These are phyloP conservation scores for Drosophila affinis DNA, from an alignment of 2,888 invertebrate species.

Conservation along the genomic window DNA sequence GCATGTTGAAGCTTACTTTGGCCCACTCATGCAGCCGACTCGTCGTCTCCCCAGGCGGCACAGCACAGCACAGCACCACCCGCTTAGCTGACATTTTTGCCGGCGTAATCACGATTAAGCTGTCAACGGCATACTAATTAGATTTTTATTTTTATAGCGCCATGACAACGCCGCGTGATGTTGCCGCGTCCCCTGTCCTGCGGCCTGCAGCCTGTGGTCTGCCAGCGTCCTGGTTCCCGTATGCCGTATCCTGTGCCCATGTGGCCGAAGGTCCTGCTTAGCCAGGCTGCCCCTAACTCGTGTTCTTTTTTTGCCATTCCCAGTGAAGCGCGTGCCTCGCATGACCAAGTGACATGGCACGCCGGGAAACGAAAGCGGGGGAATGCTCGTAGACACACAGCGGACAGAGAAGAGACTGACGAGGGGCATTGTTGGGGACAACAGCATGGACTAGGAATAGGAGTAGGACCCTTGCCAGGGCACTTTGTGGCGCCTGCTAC, in stretches of 20 bases:
- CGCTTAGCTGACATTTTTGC: slow-evolving; percentile 77
- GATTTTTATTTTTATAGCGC: slow-evolving; percentile 82
- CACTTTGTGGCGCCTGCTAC: slow-evolving; percentile 73
- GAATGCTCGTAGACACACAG: not conserved
- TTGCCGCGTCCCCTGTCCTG: slow-evolving; percentile 37
- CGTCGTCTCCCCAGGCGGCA: not conserved
- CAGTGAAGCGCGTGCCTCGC: slow-evolving; percentile 64
- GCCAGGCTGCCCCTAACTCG: slow-evolving; percentile 32
- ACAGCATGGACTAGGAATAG: slow-evolving; percentile 15
- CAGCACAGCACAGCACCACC: not conserved
- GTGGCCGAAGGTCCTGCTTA: slow-evolving; percentile 40
- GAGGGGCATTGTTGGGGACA: slow-evolving; percentile 5
- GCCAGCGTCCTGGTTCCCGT: slow-evolving; percentile 28
- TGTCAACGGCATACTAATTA: slow-evolving; percentile 84
- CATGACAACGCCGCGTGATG: slow-evolving; percentile 77
- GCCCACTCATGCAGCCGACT: slow-evolving; percentile 3
- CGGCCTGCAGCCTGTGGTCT: slow-evolving; percentile 39
- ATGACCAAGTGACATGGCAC: slow-evolving; percentile 59
- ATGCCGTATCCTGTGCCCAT: slow-evolving; percentile 26
- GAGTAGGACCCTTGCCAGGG: slow-evolving; percentile 35
- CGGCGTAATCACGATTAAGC: slow-evolving; percentile 84
- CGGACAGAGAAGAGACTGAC: not conserved
- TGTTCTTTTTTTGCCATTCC: slow-evolving; percentile 31
- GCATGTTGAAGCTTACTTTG: slow-evolving; percentile 71
- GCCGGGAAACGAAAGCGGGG: slow-evolving; percentile 4